Percentiles rank a stretch among this genome's conserved stretches.
Evolutionary conservation across 2,797 vertebrate genomes (phyloP).

Genomic region (Pangasius macronema): DNA sequence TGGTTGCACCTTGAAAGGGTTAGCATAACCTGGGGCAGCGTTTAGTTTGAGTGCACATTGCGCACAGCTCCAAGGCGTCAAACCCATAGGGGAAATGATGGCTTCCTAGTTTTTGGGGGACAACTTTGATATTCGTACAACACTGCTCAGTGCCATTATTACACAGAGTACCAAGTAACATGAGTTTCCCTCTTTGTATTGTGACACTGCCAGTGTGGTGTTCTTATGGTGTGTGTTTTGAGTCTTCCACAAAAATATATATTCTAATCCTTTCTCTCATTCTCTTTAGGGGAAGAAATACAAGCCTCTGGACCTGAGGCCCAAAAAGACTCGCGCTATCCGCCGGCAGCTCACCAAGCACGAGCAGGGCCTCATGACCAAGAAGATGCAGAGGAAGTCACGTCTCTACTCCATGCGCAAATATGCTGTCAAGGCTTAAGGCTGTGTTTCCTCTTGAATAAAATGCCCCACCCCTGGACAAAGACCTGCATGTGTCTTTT

Average conservation of each 20-base stretch:
- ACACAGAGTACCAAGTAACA: neutral
- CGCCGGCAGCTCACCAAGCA: conserved; percentile 91
- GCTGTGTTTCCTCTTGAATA: conserved; percentile 61
- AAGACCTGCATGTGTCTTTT: neutral
- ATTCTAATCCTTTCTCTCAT: neutral
- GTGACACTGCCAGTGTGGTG: neutral
- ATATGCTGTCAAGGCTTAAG: conserved; percentile 92
- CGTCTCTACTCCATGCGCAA: conserved; percentile 90
- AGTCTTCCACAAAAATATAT: too few species aligned
- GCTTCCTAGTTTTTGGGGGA: too few species aligned
- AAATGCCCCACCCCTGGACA: conserved; percentile 53
- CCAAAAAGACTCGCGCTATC: conserved; percentile 96
- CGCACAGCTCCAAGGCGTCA: neutral
- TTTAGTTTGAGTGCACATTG: neutral
- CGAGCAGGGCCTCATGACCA: conserved; percentile 89
- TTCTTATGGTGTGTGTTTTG: neutral
- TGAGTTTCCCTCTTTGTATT: neutral
- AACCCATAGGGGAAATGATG: neutral
- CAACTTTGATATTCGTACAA: neutral
- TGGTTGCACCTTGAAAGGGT: neutral
- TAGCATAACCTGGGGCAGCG: neutral
- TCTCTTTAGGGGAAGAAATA: conserved; percentile 91
- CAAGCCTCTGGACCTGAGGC: conserved; percentile 95
- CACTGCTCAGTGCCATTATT: neutral
- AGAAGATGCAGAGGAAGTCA: conserved; percentile 93